These are phyloP conservation scores for Papilio elwesi DNA, from an alignment of 2,888 invertebrate species.

Conservation along the genomic window DNA sequence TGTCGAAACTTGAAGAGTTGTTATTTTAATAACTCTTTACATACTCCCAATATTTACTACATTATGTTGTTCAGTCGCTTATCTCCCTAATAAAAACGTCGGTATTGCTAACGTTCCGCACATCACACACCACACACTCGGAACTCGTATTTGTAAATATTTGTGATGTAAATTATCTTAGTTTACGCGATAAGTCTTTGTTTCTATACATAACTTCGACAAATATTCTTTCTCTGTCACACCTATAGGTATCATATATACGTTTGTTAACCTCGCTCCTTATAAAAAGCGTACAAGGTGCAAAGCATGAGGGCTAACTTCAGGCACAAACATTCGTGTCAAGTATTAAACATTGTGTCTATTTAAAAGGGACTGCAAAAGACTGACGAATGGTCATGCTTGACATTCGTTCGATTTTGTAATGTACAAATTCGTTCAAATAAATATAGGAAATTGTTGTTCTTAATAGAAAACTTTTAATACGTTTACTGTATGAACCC, in stretches of 20 bases:
- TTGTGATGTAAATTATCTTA: slow-evolving; percentile 37
- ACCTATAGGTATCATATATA: no score
- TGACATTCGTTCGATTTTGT: slow-evolving; percentile 30
- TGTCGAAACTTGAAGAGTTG: no score
- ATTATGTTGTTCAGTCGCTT: not conserved
- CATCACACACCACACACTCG: not conserved
- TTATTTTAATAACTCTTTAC: no score
- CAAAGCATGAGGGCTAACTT: no score
- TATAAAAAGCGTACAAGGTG: no score
- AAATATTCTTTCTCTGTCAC: no score
- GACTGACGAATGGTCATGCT: slow-evolving; percentile 20
- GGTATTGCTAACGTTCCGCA: not conserved
- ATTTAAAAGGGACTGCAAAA: slow-evolving; percentile 26
- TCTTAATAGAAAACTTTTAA: slow-evolving; percentile 33
- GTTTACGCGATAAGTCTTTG: not conserved
- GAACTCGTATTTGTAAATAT: slow-evolving; percentile 35
- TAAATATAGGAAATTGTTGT: slow-evolving; percentile 32
- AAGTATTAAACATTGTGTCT: slow-evolving; percentile 5
- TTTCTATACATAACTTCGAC: not conserved
- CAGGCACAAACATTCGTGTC: no score
- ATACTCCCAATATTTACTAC: no score
- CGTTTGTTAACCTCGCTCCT: no score
- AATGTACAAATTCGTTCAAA: slow-evolving; percentile 43
- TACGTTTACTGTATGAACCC: slow-evolving; percentile 18
- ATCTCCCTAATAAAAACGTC: no score